Conservation (phyloP, 2,113 vertebrate genomes). For the Ramphastos sulfuratus region DNA sequence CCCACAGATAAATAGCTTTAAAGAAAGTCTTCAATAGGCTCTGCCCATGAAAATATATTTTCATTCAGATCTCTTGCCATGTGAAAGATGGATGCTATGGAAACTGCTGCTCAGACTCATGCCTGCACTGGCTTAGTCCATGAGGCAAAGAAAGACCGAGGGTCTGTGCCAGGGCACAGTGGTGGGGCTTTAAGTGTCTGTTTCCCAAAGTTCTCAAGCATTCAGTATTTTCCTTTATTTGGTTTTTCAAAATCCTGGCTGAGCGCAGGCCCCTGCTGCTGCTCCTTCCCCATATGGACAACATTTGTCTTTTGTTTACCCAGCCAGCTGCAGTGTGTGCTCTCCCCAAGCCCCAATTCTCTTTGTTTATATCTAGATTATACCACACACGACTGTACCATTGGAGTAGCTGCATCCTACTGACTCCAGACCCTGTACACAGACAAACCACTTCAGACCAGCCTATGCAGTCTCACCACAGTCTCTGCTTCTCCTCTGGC, state of each 20-base stretch:
- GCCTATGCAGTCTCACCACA: background rate
- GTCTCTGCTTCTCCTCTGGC: background rate
- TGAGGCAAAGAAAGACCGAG: background rate
- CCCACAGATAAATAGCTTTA: background rate
- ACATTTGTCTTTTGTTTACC: background rate
- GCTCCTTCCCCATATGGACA: constrained; percentile 43
- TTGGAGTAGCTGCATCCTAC: background rate
- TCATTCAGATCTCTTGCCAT: background rate
- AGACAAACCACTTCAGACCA: background rate
- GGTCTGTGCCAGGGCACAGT: background rate
- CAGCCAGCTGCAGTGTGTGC: background rate
- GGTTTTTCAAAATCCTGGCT: background rate
- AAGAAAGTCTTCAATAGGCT: background rate
- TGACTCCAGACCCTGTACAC: background rate
- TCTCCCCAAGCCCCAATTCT: background rate
- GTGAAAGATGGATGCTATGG: background rate
- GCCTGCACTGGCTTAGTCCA: background rate
- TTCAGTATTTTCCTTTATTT: constrained; percentile 38
- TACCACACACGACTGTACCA: background rate
- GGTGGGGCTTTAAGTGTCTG: background rate
- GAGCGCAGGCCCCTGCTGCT: background rate
- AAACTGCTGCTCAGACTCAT: background rate
- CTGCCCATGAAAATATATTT: background rate
- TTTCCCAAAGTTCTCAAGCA: background rate
- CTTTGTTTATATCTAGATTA: background rate